phyloP scores from a whole-genome alignment of 2,113 vertebrate species.

The Seriola rivoliana region DNA sequence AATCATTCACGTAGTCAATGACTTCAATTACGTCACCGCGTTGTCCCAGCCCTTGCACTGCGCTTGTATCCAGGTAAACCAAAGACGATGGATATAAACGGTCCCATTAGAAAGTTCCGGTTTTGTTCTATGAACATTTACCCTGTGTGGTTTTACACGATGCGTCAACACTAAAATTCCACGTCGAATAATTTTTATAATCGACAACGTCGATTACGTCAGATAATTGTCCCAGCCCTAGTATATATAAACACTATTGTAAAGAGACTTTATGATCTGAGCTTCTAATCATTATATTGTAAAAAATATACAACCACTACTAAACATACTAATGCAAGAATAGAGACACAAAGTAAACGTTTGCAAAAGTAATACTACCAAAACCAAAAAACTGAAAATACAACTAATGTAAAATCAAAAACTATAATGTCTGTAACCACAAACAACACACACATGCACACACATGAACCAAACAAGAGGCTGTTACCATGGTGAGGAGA shows the following conservation, averaged over 20 bases:
- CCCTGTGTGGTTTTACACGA: too few species aligned
- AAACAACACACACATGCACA: background rate
- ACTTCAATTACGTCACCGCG: too few species aligned
- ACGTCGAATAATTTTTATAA: too few species aligned
- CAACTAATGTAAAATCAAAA: slow-evolving; percentile 8
- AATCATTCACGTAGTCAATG: too few species aligned
- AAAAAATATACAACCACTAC: slow-evolving; percentile 22
- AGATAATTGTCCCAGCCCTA: too few species aligned
- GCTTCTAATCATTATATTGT: slow-evolving; percentile 2
- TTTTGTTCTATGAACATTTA: too few species aligned
- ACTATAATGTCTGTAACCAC: background rate
- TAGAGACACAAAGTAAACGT: slow-evolving; percentile 15
- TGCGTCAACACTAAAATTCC: too few species aligned
- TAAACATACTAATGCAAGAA: background rate
- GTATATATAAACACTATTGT: slow-evolving; percentile 1
- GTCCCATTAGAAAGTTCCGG: too few species aligned
- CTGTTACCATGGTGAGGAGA: slow-evolving; percentile 33
- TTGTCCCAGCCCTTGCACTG: too few species aligned
- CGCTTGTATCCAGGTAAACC: too few species aligned
- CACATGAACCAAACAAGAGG: slow-evolving; percentile 11
- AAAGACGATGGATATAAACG: too few species aligned
- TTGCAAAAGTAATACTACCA: slow-evolving; percentile 14
- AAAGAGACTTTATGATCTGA: slow-evolving; percentile 1
- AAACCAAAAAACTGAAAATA: slow-evolving; percentile 11
- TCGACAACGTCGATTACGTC: too few species aligned